Evolutionary conservation across 2,888 invertebrate genomes (phyloP).

Genomic region (Teleiodes luculella): DNA sequence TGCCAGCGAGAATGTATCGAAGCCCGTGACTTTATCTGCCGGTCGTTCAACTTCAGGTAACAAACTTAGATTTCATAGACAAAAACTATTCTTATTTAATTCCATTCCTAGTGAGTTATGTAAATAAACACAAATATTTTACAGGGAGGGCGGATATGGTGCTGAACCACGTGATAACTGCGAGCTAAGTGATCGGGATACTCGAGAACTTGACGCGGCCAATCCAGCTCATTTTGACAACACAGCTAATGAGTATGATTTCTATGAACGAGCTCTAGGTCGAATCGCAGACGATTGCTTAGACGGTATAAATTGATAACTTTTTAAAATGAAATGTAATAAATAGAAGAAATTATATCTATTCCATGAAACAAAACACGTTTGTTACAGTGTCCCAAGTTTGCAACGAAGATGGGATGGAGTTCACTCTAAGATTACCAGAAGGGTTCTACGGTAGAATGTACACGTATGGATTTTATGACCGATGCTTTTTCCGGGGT

Average conservation of each 20-base stretch:
- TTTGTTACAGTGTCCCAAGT: conserved; percentile 87
- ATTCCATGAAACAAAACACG: background rate
- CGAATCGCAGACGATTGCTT: conserved; percentile 88
- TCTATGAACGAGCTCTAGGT: conserved; percentile 88
- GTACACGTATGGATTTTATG: conserved; percentile 94
- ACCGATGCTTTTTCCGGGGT: conserved; percentile 93
- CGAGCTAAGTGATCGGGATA: conserved; percentile 92
- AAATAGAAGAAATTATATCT: background rate
- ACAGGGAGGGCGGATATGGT: conserved; percentile 78
- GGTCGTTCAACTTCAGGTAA: conserved; percentile 92
- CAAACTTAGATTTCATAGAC: conserved; percentile 11
- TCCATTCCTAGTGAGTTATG: no score
- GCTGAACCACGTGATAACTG: conserved; percentile 88
- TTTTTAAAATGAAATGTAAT: background rate
- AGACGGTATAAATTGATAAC: conserved; percentile 84
- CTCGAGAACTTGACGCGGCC: conserved; percentile 88
- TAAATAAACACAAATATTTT: no score
- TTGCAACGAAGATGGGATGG: conserved; percentile 96
- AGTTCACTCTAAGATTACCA: conserved; percentile 91
- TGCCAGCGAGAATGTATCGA: conserved; percentile 93
- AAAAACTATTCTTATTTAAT: no score
- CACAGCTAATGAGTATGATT: conserved; percentile 88
- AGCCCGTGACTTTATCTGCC: conserved; percentile 88
- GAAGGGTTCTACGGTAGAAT: conserved; percentile 94
- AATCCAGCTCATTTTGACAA: conserved; percentile 92